Percentiles rank a stretch among this genome's conserved stretches.
Conservation (phyloP, 2,797 vertebrate genomes). For the Pempheris klunzingeri region DNA sequence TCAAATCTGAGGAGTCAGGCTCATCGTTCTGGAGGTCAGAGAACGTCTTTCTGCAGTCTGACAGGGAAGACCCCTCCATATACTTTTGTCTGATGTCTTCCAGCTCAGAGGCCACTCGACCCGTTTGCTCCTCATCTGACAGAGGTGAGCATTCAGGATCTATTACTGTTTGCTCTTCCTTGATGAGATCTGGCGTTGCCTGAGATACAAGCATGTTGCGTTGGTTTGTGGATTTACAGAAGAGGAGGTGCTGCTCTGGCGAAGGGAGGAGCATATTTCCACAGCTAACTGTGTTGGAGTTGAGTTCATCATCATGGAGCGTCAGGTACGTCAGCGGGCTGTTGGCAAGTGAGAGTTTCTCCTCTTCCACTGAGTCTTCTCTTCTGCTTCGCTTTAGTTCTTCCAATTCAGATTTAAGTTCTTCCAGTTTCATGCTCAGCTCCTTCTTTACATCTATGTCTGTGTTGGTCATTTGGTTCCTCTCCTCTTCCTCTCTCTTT, state of each 20-base stretch:
- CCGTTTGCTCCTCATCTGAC: slow-evolving; percentile 12
- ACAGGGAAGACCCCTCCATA: slow-evolving; percentile 10
- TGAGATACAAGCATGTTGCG: slow-evolving; percentile 73
- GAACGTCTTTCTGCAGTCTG: slow-evolving; percentile 7
- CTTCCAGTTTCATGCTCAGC: slow-evolving; percentile 68
- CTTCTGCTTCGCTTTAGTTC: slow-evolving; percentile 63
- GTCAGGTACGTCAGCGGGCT: slow-evolving; percentile 78
- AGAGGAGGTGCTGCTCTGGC: slow-evolving; percentile 67
- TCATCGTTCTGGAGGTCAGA: slow-evolving; percentile 21
- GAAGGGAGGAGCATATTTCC: slow-evolving; percentile 65
- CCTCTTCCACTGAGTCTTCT: slow-evolving; percentile 46
- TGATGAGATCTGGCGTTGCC: slow-evolving; percentile 61
- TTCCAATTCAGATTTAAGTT: slow-evolving; percentile 80
- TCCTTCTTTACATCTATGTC: slow-evolving; percentile 59
- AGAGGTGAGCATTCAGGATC: slow-evolving; percentile 19
- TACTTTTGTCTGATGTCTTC: slow-evolving; percentile 43
- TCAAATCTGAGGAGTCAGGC: slow-evolving; percentile 32
- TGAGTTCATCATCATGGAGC: slow-evolving; percentile 72
- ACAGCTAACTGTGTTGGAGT: slow-evolving; percentile 57
- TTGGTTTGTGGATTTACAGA: slow-evolving; percentile 79
- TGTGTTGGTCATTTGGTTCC: slow-evolving; percentile 42
- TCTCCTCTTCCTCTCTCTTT: slow-evolving; percentile 71
- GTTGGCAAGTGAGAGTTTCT: slow-evolving; percentile 62
- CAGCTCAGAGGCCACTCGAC: slow-evolving; percentile 18
- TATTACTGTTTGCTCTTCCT: slow-evolving; percentile 46